Conservation (phyloP, 35 echinoderm and acorn worm species). For the Chiridota heheva region DNA sequence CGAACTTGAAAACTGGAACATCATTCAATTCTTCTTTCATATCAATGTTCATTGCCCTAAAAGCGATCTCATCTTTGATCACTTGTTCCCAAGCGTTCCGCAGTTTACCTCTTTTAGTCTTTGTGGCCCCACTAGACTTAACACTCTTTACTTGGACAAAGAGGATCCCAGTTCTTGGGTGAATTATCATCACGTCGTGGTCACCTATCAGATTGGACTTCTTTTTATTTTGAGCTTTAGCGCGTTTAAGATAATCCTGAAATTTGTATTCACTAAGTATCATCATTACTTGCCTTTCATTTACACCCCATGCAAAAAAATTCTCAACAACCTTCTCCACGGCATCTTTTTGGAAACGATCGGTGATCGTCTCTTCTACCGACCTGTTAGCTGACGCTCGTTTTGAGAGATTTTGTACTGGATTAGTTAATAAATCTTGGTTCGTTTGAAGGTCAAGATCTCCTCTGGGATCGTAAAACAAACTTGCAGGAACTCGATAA, state of each 20-base stretch:
- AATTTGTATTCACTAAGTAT: conserved; percentile 61
- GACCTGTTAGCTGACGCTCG: conserved; percentile 34
- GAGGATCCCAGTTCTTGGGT: conserved; percentile 32
- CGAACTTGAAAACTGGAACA: conserved; percentile 20
- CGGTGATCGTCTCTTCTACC: not conserved
- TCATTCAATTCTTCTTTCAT: conserved; percentile 19
- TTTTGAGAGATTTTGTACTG: not conserved
- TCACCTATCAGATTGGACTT: conserved; percentile 37
- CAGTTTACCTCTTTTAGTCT: conserved; percentile 35
- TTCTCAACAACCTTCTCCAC: conserved; percentile 22
- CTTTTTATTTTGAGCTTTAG: conserved; percentile 1
- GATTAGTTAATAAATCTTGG: not conserved
- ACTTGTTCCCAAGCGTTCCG: conserved; percentile 41
- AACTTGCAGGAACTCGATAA: conserved; percentile 27
- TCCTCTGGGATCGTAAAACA: conserved; percentile 57
- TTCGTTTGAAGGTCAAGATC: conserved; percentile 47
- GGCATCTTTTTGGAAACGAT: conserved; percentile 51
- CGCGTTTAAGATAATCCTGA: conserved; percentile 30
- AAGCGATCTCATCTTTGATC: conserved; percentile 36
- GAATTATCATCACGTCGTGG: conserved; percentile 48
- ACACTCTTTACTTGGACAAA: conserved; percentile 51
- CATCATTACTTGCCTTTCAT: conserved; percentile 22
- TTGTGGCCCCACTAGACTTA: not conserved
- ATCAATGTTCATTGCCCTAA: conserved; percentile 41
- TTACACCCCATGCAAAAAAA: conserved; percentile 45